Conservation (phyloP, 2,113 vertebrate species). For the Phaetusa simplex region DNA sequence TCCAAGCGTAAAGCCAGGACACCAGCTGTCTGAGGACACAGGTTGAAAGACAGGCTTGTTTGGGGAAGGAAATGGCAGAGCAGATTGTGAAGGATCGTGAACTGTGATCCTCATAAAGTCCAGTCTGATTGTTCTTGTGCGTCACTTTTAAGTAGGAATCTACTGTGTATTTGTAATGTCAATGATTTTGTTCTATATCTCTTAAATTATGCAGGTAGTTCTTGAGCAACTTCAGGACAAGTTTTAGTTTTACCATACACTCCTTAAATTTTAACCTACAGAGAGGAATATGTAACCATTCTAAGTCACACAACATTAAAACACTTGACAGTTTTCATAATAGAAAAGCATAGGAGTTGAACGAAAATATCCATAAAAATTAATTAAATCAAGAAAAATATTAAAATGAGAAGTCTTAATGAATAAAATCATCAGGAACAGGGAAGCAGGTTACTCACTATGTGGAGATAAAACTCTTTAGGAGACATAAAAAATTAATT, state of each 20-base stretch:
- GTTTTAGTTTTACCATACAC: not conserved
- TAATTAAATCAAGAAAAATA: conserved; percentile 2
- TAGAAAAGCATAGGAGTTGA: not conserved
- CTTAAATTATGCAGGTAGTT: not conserved
- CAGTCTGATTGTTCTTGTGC: not conserved
- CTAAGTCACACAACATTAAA: not conserved
- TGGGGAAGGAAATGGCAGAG: not conserved
- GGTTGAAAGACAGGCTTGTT: not conserved
- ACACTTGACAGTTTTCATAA: not conserved
- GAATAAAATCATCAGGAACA: not conserved
- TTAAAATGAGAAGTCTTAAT: not conserved
- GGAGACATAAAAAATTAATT: not conserved
- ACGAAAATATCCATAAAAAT: not conserved
- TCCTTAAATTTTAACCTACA: not conserved
- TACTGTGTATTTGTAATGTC: not conserved
- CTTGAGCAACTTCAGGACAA: not conserved
- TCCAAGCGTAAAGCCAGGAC: not conserved
- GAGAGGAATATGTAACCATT: not conserved
- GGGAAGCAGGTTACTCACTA: not conserved
- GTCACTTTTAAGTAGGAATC: not conserved
- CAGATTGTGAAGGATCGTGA: not conserved
- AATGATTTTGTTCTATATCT: not conserved
- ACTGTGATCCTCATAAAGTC: not conserved
- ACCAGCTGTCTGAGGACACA: not conserved
- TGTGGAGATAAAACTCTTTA: not conserved